Evolutionary conservation across 2,797 vertebrate species (phyloP).

Genomic region (Manis crassicaudata): DNA sequence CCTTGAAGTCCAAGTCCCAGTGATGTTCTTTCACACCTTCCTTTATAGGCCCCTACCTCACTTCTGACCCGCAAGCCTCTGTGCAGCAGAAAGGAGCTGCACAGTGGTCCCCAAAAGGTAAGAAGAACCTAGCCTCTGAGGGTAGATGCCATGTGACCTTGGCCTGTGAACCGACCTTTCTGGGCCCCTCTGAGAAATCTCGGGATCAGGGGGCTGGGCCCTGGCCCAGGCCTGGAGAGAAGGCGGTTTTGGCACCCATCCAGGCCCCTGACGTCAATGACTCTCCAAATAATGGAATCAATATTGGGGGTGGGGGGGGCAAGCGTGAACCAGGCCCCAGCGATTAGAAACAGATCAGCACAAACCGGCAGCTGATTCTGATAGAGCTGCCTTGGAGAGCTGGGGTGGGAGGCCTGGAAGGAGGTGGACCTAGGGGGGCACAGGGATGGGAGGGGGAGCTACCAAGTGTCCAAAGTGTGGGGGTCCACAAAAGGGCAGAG

Average conservation of each 20-base stretch:
- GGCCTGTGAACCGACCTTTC: conserved; percentile 68
- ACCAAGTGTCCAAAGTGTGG: conserved; percentile 11
- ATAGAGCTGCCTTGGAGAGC: conserved; percentile 72
- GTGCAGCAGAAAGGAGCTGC: neutral
- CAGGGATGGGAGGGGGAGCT: conserved; percentile 29
- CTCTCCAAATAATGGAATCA: conserved; percentile 83
- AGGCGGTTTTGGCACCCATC: conserved; percentile 73
- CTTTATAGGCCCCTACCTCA: neutral
- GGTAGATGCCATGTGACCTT: conserved; percentile 71
- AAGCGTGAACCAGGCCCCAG: conserved; percentile 77
- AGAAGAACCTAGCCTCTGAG: conserved; percentile 36
- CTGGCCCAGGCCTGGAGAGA: conserved; percentile 65
- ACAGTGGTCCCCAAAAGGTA: conserved; percentile 39
- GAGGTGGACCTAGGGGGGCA: conserved; percentile 50
- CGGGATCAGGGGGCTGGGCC: conserved; percentile 43
- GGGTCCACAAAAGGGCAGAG: neutral
- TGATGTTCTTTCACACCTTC: neutral
- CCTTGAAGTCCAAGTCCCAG: neutral
- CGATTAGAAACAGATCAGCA: conserved; percentile 83
- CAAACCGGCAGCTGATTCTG: conserved; percentile 78
- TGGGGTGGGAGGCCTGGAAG: conserved; percentile 68
- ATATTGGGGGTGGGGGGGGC: conserved; percentile 74
- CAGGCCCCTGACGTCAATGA: conserved; percentile 80
- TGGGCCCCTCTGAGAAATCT: conserved; percentile 70
- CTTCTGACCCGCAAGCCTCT: conserved; percentile 10